Base-by-base conservation (phyloP, 2,888 invertebrate genomes). In the Limenitis camilla region DNA sequence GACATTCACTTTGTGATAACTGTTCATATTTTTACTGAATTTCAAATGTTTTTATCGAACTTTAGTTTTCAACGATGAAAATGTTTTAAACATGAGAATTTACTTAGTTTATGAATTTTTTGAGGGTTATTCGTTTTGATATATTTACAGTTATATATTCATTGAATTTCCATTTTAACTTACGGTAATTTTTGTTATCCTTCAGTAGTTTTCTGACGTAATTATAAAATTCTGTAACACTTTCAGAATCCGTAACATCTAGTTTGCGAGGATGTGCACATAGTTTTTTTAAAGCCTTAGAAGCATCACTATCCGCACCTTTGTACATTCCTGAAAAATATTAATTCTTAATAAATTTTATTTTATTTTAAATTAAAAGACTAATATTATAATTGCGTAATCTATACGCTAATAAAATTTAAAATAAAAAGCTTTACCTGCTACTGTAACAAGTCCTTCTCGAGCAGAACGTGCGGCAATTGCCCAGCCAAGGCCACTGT, bases 401-500 rank as follows among this genome's bases (percentile, higher is more conserved):
- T n/a, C n/a, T n/a, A n/a, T n/a, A n/a, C n/a, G n/a, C n/a, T n/a
- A n/a, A n/a, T n/a, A n/a, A n/a, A n/a, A n/a, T 32, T 33, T 7
- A 39, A 10, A 11, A 42, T 6, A 52, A 9, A 33, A 39, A 42
- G 5, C 76, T 94, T 93, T 40, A 41, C 93, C 93, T 10, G 96
- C 96, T 33, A 96, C 83, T 1, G 96, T 95, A 4, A 91, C 89
- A 61, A 94, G 87, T 0, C 93, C 94, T 64, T 90, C 82, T 5
- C 89, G 79, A 6, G 88, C 88, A 6, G 90, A 78, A 60, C 92
- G 88, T 27, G 91, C 86, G 0, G 93, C 93, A 43, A 93, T 72
- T 2, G 92, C 91, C 78, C 90, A 94, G 50, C 96, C 96, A 10
- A 96, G 87, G 3, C 96, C 96, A 52, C 94, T 93, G 78, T 96